Evolutionary conservation across 2,797 vertebrate species (phyloP), one percentile per base, ranked within the genome.

Genomic region (Sciurus carolinensis): DNA sequence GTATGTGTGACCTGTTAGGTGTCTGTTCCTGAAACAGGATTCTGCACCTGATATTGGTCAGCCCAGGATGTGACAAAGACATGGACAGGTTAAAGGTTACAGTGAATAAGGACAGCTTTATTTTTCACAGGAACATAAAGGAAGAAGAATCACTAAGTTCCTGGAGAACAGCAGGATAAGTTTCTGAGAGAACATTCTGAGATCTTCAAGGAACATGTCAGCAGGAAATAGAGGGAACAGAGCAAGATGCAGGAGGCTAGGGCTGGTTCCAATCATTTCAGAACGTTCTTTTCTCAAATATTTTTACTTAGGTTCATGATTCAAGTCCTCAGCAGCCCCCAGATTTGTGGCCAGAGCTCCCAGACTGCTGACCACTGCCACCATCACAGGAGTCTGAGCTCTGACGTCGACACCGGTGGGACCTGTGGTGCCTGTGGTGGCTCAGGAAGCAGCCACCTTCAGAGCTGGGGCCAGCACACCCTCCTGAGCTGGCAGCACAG

Each of bases 401-500:
- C 66, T n/a, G 66, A 15, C 14, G 66, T 3, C 66, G 5, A 15
- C 66, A 67, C 7, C 66, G 66, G 64, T 91, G 95, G 75, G 89
- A 83, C 80, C 93, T 69, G 64, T 0, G 69, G 85, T 2, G 44
- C 30, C 84, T 71, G 85, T 79, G 82, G 73, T 59, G 85, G 67
- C 95, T 82, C 54, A 95, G 92, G 80, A 44, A 64, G 83, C 83
- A 85, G 83, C 94, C 8, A 0, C 62, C n/a, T 64, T 80, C 15
- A 1, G 94, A 91, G 87, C 50, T 79, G 87, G 24, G 24, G 2
- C n/a, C 85, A 36, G 71, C 33, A 47, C 82, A 77, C 33, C 86
- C 81, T 14, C 2, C 22, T 0, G 52, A 59, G 54, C 66, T 88
- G 1, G 36, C 17, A 0, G 17, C 69, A 3, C 52, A 87, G 93